Conservation (phyloP, 1,140 invertebrate species). For the Microvelia longipes region DNA sequence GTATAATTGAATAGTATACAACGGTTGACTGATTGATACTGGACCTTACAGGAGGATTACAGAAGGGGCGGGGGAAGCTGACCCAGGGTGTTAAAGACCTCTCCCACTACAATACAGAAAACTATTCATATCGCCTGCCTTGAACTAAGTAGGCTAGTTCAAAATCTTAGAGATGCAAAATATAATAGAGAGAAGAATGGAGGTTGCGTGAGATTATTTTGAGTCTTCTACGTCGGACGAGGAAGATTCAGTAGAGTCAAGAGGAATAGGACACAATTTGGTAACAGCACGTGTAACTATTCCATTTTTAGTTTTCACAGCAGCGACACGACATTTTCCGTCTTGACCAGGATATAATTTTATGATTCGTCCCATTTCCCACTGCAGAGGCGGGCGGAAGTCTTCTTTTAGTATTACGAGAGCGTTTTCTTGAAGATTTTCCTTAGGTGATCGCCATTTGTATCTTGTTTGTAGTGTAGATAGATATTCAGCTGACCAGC, state of each 20-base stretch:
- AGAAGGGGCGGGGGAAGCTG: too few species aligned
- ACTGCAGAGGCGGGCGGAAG: slow-evolving; percentile 24
- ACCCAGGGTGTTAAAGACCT: too few species aligned
- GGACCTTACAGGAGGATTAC: too few species aligned
- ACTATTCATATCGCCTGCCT: neutral
- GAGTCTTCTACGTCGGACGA: neutral
- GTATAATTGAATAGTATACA: too few species aligned
- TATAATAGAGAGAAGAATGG: neutral
- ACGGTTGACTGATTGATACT: too few species aligned
- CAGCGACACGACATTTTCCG: neutral
- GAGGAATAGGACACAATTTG: neutral
- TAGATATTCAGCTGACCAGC: slow-evolving; percentile 27
- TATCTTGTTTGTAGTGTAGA: slow-evolving; percentile 19
- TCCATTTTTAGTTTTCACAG: neutral
- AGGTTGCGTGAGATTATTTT: neutral
- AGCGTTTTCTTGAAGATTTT: slow-evolving; percentile 18
- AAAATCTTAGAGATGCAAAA: neutral
- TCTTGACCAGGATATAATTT: neutral
- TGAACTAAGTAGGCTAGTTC: slow-evolving; percentile 1
- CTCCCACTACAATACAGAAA: neutral
- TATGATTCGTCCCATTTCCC: slow-evolving; percentile 24
- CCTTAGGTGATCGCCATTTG: slow-evolving; percentile 20
- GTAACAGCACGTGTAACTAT: neutral
- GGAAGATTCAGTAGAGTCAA: neutral
- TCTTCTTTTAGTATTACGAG: slow-evolving; percentile 29